Base-by-base conservation (phyloP, 2,113 vertebrate genomes). In the Sinocyclocheilus maitianheensis region DNA sequence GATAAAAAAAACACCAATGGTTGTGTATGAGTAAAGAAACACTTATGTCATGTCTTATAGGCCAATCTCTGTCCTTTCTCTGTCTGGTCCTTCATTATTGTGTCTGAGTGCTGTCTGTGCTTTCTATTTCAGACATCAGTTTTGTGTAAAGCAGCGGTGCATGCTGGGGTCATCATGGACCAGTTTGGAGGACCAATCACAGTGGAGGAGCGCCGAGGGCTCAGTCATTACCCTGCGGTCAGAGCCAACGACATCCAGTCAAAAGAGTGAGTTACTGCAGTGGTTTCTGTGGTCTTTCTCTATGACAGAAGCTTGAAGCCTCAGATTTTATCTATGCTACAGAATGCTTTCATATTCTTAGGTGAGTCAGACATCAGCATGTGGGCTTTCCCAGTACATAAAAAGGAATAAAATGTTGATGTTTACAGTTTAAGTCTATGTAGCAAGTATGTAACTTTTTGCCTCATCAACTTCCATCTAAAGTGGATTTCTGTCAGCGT, bases 131-230 rank as follows among this genome's bases (percentile, higher is more conserved):
- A 97, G 97, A 97, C 96, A 1, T 97, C 97, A 0, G 90, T 96
- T 88, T 84, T 97, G 84, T 97, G 97, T 93, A 97, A 97, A 91
- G 91, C 97, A 0, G 97, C 96, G 0, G 92, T 97, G 81, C 97
- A 97, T 0, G 96, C 97, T 0, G 97, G 97, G 60, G 75, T 96
- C 24, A 94, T 97, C 55, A 87, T 94, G 0, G 95, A 97, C 0
- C 95, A 95, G 91, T 89, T 95, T 83, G 97, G 97, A 0, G 97
- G 97, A 0, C 94, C 91, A 87, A 94, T 97, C 90, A 94, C 89
- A 0, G 91, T 97, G 87, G 93, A 95, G 58, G 91, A 94, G 82
- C 91, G 91, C 74, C 95, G 94, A 87, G 96, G 96, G 76, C 89
- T 94, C 86, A 95, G 95, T 89, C 94, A 85, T 48, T 97, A 97